A percentile compares a stretch with the other conserved stretches of the same genome.
phyloP scores from a whole-genome alignment of 1,140 invertebrate species.

The Trypoxylus dichotomus region DNA sequence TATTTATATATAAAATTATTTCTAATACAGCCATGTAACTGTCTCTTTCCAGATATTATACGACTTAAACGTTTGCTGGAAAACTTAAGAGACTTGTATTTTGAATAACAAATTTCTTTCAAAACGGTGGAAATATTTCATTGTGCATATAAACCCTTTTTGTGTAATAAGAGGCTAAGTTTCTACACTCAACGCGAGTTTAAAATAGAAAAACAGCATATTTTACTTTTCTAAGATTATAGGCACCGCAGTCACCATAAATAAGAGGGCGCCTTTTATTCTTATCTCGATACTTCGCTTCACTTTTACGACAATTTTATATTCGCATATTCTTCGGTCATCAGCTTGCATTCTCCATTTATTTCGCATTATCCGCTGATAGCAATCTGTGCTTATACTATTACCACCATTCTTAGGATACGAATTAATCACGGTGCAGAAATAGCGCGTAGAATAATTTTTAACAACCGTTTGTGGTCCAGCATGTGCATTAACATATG shows the following conservation, averaged over 20 bases:
- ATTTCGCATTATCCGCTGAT: background rate
- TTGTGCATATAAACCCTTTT: no score
- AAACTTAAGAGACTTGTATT: no score
- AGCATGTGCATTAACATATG: conserved; percentile 5
- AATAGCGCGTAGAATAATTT: background rate
- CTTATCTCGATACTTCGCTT: background rate
- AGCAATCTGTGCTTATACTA: background rate
- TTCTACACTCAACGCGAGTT: no score
- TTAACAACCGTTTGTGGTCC: background rate
- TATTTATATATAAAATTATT: no score
- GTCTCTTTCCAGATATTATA: no score
- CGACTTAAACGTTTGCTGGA: no score
- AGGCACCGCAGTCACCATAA: background rate
- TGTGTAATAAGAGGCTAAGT: no score
- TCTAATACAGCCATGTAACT: no score
- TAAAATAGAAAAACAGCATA: background rate
- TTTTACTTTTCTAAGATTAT: background rate
- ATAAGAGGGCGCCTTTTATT: background rate
- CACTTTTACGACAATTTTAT: conserved; percentile 7
- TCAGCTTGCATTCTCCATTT: background rate
- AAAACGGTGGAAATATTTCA: no score
- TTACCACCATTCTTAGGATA: background rate
- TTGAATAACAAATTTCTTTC: no score
- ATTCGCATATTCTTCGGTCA: background rate
- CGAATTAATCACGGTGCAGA: background rate